Evolutionary conservation across 2,113 vertebrate species (phyloP), one percentile per base, ranked within the genome.

Genomic region (Manacus vitellinus): DNA sequence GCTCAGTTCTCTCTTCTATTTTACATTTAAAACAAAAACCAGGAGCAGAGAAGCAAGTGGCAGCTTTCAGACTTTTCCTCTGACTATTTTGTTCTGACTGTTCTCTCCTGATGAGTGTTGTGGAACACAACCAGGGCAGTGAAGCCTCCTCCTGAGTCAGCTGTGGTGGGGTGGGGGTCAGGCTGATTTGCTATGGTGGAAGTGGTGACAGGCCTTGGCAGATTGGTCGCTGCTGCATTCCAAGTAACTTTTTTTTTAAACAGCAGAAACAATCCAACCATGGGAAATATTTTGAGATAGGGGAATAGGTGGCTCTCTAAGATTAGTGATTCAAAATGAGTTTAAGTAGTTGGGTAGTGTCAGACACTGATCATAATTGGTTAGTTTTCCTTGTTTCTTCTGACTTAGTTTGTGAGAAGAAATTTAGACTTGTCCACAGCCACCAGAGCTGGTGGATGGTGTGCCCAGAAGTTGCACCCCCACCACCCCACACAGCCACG

Each of bases 161-260:
- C 94, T 95, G 88, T 8, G 18, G 71, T 66, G 67, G 76, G 83
- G 84, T 80, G 93, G 46, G 91, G 96, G 92, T 95, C 95, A 92
- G 91, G 49, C 76, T 19, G 44, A 95, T 95, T 88, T 84, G 85
- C 76, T 56, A 39, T 82, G 94, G 92, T 96, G 83, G 88, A 96
- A 92, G 96, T 94, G 95, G 96, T 96, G 94, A 96, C 92, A 89
- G 92, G 76, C 91, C 56, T 88, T 97, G 95, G 95, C 92, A 93
- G 23, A 87, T 49, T 6, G 3, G 77, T 78, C 6, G 1, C 76
- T 94, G 88, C 63, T 92, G 70, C 84, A 89, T 86, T 95, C 94
- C 95, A 91, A 95, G 67, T 61, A 33, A 67, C 8, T 43, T 65
- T 63, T 59, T 68, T 77, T 85, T 37, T 12, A 51, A 92, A 65